These are phyloP conservation scores for Salvelinus fontinalis DNA, from an alignment of 2,113 vertebrate genomes.

Conservation along the genomic window DNA sequence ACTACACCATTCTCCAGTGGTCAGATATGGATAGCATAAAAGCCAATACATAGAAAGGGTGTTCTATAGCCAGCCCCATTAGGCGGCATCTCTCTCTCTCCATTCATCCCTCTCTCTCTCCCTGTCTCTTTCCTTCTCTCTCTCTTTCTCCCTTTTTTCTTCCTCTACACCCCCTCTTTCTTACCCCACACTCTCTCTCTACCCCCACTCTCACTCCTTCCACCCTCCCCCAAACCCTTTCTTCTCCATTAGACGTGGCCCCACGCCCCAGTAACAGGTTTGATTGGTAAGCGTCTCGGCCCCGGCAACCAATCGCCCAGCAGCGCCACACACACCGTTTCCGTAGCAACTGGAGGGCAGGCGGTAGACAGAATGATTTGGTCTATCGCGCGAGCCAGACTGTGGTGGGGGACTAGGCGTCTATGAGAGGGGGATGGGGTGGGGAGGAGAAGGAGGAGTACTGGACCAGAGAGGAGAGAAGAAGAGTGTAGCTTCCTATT, in stretches of 20 bases:
- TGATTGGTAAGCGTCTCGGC: constrained; percentile 77
- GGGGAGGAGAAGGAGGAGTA: not conserved
- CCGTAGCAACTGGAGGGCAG: constrained; percentile 70
- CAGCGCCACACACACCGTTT: constrained; percentile 64
- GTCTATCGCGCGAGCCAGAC: constrained; percentile 61
- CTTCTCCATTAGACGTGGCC: constrained; percentile 27
- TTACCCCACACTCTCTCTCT: not conserved
- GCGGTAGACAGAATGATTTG: constrained; percentile 69
- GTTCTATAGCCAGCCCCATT: constrained; percentile 44
- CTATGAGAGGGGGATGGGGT: constrained; percentile 26
- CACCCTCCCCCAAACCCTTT: not conserved
- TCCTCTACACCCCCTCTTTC: not conserved
- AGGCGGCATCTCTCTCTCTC: constrained; percentile 45
- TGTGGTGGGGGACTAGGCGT: constrained; percentile 54
- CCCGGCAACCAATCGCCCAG: constrained; percentile 75
- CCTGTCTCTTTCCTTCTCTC: constrained; percentile 22
- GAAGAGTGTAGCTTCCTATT: not conserved
- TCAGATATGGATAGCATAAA: not conserved
- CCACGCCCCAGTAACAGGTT: constrained; percentile 72
- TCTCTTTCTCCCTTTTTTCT: constrained; percentile 22
- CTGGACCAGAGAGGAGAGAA: constrained; percentile 18
- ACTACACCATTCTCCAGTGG: constrained; percentile 25
- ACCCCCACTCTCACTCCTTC: constrained; percentile 1
- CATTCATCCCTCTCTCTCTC: constrained; percentile 5
- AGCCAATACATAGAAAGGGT: not conserved